These are phyloP conservation scores for Rotaria magnacalcarata DNA, from an alignment of 2,888 invertebrate species.

Conservation along the genomic window DNA sequence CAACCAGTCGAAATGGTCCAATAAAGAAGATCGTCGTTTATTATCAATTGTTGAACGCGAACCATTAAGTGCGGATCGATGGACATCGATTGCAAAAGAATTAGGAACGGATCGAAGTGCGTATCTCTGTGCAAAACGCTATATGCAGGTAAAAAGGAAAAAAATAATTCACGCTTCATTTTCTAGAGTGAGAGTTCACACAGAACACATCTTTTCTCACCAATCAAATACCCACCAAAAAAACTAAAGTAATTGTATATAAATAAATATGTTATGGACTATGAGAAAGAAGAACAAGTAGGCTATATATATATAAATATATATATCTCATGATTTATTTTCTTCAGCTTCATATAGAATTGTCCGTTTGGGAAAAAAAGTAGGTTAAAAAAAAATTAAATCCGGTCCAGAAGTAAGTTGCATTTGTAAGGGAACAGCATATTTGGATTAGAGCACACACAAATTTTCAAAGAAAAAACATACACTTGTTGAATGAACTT, in stretches of 20 bases:
- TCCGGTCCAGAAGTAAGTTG: conserved; percentile 13
- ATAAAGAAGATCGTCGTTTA: conserved; percentile 1
- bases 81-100: background rate
- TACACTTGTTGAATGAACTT: too few species aligned
- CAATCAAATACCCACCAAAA: conserved; percentile 21
- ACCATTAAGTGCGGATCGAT: background rate
- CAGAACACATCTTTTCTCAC: conserved; percentile 22
- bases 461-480: too few species aligned
- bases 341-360: conserved; percentile 1
- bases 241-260: conserved; percentile 4
- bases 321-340: conserved; percentile 6
- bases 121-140: conserved; percentile 37
- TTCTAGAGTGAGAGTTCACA: conserved; percentile 22
- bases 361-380: conserved; percentile 22
- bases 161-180: background rate
- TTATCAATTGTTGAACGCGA: conserved; percentile 16
- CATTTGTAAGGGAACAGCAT: background rate
- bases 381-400: background rate
- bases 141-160: conserved; percentile 34
- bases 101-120: conserved; percentile 28
- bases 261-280: background rate
- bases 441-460: background rate
- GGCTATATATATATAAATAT: conserved; percentile 11
- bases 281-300: conserved; percentile 31
- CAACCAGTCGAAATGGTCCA: background rate